Base-by-base conservation (phyloP, 2,888 invertebrate genomes). In the Mesoligia furuncula region DNA sequence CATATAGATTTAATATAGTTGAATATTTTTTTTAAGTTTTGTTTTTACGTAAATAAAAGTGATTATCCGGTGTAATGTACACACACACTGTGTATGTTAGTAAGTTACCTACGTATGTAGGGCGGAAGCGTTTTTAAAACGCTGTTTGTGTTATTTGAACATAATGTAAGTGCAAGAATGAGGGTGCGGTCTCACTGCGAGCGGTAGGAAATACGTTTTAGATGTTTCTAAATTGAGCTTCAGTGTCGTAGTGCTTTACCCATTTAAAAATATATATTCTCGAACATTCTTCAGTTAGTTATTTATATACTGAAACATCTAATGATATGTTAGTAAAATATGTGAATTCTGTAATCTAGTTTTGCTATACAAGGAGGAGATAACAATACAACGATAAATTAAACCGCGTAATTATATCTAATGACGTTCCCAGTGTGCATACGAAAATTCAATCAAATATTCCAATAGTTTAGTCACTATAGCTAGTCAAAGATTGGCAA, bases 1-100 rank as follows among this genome's bases (percentile, higher is more conserved):
- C 92, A 95, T 94, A 95, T 94, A 95, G 94, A 93, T 92, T 93
- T 94, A 94, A 92, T 93, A 94, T 94, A 93, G 92, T 92, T 93
- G 88, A 93, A 93, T 93, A 91, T 89, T 90, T 90, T 92, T 93
- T 94, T 94, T 93, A 93, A 94, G 92, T 92, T 93, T 93, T 93
- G 92, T 93, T 94, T 93, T 94, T 93, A 93, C 90, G 87, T 92
- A 92, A 90, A 90, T 90, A 92, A 92, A 88, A 88, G 89, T 89
- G 89, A 89, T 87, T 87, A 82, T 88, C 89, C 79, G 78, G 77
- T 87, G 79, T 87, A 87, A 87, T 83, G 86, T 89, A 89, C 88
- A 88, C 84, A 81, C 68, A 73, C 72, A 73, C 80, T 85, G 88
- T 91, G 90, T 93, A 90, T 90, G 90, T 91, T 90, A 68, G 80